phyloP scores from a whole-genome alignment of 2,113 vertebrate genomes.

The Conger conger region DNA sequence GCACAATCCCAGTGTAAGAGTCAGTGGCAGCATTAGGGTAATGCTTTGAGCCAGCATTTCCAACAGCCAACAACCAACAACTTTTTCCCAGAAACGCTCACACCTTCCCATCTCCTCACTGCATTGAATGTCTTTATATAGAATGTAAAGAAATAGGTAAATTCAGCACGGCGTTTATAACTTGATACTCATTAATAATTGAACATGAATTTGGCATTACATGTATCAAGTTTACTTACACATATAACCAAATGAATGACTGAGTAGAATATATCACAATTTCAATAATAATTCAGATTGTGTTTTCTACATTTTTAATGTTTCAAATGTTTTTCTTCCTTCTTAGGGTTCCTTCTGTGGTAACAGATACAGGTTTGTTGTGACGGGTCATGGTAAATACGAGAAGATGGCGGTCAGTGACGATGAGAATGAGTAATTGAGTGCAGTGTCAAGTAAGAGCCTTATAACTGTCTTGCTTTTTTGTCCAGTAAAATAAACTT shows the following conservation, averaged over 20 bases:
- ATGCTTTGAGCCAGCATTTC: too few species aligned
- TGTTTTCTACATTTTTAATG: neutral
- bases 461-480: neutral
- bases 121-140: too few species aligned
- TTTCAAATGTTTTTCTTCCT: neutral
- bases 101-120: too few species aligned
- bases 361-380: constrained; percentile 87
- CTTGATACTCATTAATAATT: too few species aligned
- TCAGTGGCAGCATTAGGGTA: too few species aligned
- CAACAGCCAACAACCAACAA: too few species aligned
- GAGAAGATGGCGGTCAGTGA: constrained; percentile 80
- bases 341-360: constrained; percentile 67
- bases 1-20: too few species aligned
- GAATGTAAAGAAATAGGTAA: too few species aligned
- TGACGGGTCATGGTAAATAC: constrained; percentile 91
- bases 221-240: neutral
- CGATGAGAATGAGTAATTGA: constrained; percentile 46
- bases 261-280: neutral
- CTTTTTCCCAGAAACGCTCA: too few species aligned
- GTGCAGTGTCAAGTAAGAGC: constrained; percentile 54
- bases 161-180: neutral
- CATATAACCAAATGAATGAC: neutral
- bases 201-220: too few species aligned
- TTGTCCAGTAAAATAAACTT: neutral
- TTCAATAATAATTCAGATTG: neutral